Percentiles rank a stretch among this genome's conserved stretches.
phyloP scores from a whole-genome alignment of 1,140 invertebrate genomes.

The Heliconius eleuchia region DNA sequence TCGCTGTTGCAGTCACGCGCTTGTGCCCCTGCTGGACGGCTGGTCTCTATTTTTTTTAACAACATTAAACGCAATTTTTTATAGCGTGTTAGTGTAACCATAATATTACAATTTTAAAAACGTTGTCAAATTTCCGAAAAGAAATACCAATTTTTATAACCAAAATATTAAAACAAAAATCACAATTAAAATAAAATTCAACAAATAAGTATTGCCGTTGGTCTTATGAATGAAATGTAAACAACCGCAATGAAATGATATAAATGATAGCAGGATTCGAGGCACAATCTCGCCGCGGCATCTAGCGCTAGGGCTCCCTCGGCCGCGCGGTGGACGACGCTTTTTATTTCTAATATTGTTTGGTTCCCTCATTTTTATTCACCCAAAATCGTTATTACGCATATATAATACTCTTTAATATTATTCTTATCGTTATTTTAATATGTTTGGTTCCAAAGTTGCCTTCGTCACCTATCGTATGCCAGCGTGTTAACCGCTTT shows the following conservation, averaged over 20 bases:
- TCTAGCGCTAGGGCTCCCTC: slow-evolving; percentile 52
- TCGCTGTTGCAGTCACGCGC: too few species aligned
- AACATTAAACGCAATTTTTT: too few species aligned
- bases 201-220: slow-evolving; percentile 48
- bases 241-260: slow-evolving; percentile 76
- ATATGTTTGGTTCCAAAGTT: slow-evolving; percentile 61
- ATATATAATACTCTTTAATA: slow-evolving; percentile 76
- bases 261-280: slow-evolving; percentile 68
- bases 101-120: not conserved
- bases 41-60: too few species aligned
- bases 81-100: not conserved
- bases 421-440: slow-evolving; percentile 75
- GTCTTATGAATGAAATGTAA: slow-evolving; percentile 80
- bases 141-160: not conserved
- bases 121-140: not conserved
- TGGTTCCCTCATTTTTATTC: slow-evolving; percentile 73
- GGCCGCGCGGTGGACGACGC: slow-evolving; percentile 40
- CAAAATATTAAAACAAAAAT: slow-evolving; percentile 1
- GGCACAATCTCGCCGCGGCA: slow-evolving; percentile 68
- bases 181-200: slow-evolving; percentile 8
- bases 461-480: slow-evolving; percentile 66
- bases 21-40: too few species aligned
- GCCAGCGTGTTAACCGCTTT: slow-evolving; percentile 53
- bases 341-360: slow-evolving; percentile 76
- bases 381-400: slow-evolving; percentile 74